Conservation (phyloP, 2,797 vertebrate genomes). For the Scyliorhinus canicula region DNA sequence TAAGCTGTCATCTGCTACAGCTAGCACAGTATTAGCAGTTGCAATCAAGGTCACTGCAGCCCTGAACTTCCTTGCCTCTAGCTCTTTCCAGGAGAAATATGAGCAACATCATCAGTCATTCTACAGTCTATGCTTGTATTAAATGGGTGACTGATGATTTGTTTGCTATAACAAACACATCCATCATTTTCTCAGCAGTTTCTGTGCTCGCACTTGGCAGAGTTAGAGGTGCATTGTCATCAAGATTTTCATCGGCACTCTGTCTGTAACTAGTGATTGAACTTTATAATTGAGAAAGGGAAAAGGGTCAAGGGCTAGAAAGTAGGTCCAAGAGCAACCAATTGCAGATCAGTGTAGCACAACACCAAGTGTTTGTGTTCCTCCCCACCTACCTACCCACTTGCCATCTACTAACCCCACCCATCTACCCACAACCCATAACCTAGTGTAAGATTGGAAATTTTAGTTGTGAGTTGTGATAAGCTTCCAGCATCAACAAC, state of each 20-base stretch:
- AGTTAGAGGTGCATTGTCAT: neutral
- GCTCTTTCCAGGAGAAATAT: neutral
- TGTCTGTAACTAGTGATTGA: neutral
- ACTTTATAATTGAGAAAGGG: neutral
- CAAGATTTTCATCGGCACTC: neutral
- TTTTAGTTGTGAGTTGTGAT: neutral
- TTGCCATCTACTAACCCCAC: no score
- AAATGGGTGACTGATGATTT: slow-evolving; percentile 1
- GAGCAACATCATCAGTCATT: neutral
- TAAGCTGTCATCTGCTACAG: neutral
- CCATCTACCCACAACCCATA: no score
- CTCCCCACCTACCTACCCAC: no score
- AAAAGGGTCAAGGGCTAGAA: neutral
- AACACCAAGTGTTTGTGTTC: neutral
- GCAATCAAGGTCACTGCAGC: neutral
- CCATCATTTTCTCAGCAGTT: neutral
- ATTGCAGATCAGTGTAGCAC: neutral
- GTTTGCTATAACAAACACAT: neutral
- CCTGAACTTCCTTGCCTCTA: neutral
- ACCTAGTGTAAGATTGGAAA: neutral
- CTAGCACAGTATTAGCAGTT: neutral
- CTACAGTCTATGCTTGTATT: neutral
- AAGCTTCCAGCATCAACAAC: neutral
- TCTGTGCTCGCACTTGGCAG: neutral
- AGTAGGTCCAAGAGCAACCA: neutral